Conservation (phyloP, 1,140 invertebrate genomes). For the Melipona quadrifasciata region DNA sequence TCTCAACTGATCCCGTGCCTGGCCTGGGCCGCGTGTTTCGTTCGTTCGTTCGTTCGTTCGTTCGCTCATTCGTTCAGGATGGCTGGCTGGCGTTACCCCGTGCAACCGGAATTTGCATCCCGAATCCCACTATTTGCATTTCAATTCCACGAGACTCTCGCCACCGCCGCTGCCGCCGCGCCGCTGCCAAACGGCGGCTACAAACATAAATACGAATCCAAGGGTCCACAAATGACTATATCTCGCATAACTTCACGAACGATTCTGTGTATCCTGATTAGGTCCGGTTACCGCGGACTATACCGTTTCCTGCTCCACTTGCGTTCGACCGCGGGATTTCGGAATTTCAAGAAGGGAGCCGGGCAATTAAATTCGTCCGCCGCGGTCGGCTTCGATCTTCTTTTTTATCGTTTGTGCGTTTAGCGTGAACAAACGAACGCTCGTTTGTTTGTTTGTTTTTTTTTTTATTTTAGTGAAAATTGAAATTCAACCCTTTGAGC, state of each 20-base stretch:
- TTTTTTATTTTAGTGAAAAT: not conserved
- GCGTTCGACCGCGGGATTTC: not conserved
- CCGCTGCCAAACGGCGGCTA: conserved; percentile 76
- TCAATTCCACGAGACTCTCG: conserved; percentile 79
- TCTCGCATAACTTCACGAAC: conserved; percentile 60
- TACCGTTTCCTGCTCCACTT: conserved; percentile 46
- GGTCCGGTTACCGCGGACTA: conserved; percentile 54
- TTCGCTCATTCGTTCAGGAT: conserved; percentile 69
- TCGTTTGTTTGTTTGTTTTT: not conserved
- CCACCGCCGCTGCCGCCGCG: conserved; percentile 59
- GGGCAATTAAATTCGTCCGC: not conserved
- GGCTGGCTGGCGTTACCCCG: conserved; percentile 76
- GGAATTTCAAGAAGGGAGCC: not conserved
- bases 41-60: conserved; percentile 60
- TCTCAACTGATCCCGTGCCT: conserved; percentile 64
- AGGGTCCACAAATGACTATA: conserved; percentile 66
- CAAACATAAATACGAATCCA: conserved; percentile 80
- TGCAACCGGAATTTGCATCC: conserved; percentile 80
- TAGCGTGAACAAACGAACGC: not conserved
- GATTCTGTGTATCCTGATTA: conserved; percentile 64
- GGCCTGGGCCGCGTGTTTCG: conserved; percentile 50
- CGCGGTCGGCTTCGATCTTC: too few relatives aligned
- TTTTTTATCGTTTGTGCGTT: too few relatives aligned
- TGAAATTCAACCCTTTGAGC: too few relatives aligned
- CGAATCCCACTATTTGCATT: conserved; percentile 81